These are phyloP conservation scores for Chaitophorus viminalis DNA, from an alignment of 2,888 invertebrate species.

Conservation along the genomic window DNA sequence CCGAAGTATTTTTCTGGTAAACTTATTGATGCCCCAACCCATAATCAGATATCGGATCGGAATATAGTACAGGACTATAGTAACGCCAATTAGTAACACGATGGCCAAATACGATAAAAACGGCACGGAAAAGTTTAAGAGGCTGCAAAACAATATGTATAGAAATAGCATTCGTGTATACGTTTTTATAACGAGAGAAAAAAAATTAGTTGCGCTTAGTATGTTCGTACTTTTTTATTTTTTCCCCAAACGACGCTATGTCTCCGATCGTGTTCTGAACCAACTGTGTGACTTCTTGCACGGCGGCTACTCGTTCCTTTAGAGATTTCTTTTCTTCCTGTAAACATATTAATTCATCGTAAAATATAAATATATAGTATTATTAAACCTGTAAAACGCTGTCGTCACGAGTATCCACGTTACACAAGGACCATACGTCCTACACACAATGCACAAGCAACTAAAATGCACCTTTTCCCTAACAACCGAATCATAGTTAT, in stretches of 20 bases:
- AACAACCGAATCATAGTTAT: too few relatives aligned
- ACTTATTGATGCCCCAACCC: slow-evolving; percentile 96
- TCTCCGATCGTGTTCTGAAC: slow-evolving; percentile 96
- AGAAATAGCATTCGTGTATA: too few relatives aligned
- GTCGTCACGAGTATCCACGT: too few relatives aligned
- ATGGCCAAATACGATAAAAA: slow-evolving; percentile 95
- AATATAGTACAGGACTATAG: slow-evolving; percentile 85
- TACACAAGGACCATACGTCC: too few relatives aligned
- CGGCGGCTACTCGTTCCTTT: slow-evolving; percentile 91
- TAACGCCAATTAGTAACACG: slow-evolving; percentile 77
- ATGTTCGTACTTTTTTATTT: slow-evolving; percentile 86
- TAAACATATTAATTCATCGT: slow-evolving; percentile 59
- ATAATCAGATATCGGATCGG: slow-evolving; percentile 90
- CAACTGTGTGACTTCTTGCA: slow-evolving; percentile 96
- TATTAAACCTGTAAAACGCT: too few relatives aligned
- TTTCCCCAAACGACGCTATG: slow-evolving; percentile 92
- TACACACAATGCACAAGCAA: too few relatives aligned
- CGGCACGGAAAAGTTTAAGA: slow-evolving; percentile 96
- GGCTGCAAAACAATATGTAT: slow-evolving; percentile 72
- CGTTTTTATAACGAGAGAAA: too few relatives aligned
- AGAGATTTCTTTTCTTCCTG: slow-evolving; percentile 95
- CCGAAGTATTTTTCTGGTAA: slow-evolving; percentile 88
- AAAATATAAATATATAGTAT: too few relatives aligned
- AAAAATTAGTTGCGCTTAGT: background rate
- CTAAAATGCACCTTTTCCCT: too few relatives aligned